Evolutionary conservation across 2,888 invertebrate genomes (phyloP), one percentile per base, ranked within the genome.

Genomic region (Drosophila cyrtoloma): DNA sequence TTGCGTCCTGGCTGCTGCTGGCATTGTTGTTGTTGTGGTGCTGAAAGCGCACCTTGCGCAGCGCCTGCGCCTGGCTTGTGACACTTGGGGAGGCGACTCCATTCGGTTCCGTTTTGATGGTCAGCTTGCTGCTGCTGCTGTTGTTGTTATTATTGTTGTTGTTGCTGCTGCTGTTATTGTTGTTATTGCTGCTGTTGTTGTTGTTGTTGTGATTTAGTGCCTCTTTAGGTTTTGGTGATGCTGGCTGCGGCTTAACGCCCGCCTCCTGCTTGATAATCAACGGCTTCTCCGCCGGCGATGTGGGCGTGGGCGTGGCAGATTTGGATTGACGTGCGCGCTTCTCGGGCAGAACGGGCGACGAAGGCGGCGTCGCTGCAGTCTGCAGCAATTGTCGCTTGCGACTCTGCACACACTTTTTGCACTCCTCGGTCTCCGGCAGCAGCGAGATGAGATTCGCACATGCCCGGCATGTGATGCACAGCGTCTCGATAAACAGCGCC

Each of bases 391-490:
- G 89, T 56, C 93, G 85, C 75, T 93, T 93, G 57, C 91, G 91
- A 68, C 82, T 86, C 35, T 89, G 84, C 44, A 91, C 86, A 88
- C 94, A 94, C 81, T 93, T 93, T 51, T 93, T 93, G 84, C 94
- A 94, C 68, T 93, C 93, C 69, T 94, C 94, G 33, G 93, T 93
- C 53, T 92, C 93, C 22, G 93, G 92, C 68, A 92, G 88, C 53
- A 93, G 81, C 47, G 94, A 93, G 62, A 94, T 93, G 70, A 94
- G 85, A 88, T 93, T 93, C 37, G 93, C 90, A 84, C 94, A 94
- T 76, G 93, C 93, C 53, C 91, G 86, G 88, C 93, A 94, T 81
- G 93, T 92, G 61, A 91, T 92, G 74, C 93, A 93, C 71, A 94
- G 75, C 4, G 91, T 93, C 84, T 93, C 92, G 39, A 94, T 91